Evolutionary conservation across 2,113 vertebrate genomes (phyloP).

Genomic region (Sialia sialis): DNA sequence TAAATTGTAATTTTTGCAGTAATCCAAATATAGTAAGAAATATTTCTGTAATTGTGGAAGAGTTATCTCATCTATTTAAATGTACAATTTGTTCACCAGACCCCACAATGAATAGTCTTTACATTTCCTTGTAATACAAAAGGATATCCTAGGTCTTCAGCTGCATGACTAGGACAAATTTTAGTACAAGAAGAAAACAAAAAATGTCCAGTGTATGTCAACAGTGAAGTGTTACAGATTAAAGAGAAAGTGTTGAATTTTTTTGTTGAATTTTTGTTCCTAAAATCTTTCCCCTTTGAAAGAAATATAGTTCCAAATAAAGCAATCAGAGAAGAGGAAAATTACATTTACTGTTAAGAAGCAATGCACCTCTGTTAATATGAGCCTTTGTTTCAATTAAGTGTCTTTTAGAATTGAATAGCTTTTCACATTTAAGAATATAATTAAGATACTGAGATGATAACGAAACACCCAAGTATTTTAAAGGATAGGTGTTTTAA

Average conservation of each 20-base stretch:
- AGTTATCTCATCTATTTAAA: background rate
- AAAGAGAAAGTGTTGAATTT: background rate
- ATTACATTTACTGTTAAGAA: background rate
- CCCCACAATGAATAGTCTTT: background rate
- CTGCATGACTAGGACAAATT: background rate
- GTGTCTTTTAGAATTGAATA: background rate
- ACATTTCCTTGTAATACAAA: background rate
- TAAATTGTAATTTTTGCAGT: background rate
- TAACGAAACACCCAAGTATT: background rate
- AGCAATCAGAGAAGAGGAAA: background rate
- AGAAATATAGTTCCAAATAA: background rate
- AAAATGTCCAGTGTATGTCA: background rate
- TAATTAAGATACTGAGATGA: background rate
- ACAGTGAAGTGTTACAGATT: background rate
- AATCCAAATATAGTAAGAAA: background rate
- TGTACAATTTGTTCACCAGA: background rate
- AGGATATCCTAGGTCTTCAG: background rate
- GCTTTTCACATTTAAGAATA: background rate
- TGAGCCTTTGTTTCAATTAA: background rate
- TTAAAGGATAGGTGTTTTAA: background rate
- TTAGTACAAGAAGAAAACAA: background rate
- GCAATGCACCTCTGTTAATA: background rate
- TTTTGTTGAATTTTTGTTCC: background rate
- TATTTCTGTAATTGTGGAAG: background rate
- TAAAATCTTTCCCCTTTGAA: background rate